phyloP scores from a whole-genome alignment of 2,888 invertebrate species.

The Acholoe squamosa region DNA sequence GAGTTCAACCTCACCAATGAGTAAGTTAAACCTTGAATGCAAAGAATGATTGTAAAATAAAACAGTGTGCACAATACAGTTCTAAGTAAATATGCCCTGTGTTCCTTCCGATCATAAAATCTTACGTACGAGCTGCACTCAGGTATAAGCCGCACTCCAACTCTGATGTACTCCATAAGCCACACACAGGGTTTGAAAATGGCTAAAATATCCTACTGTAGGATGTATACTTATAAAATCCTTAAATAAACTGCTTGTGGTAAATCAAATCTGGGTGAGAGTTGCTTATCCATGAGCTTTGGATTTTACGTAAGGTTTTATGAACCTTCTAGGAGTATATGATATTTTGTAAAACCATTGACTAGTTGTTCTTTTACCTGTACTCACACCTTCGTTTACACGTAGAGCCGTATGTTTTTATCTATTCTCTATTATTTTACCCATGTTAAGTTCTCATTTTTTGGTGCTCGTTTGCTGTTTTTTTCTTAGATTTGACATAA shows the following conservation, averaged over 20 bases:
- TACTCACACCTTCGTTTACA: not conserved
- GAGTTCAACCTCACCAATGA: slow-evolving; percentile 84
- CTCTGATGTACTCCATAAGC: too few species aligned
- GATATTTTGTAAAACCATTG: not conserved
- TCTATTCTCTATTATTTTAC: not conserved
- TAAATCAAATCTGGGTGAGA: too few species aligned
- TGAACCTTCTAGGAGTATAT: too few species aligned
- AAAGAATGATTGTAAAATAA: not conserved
- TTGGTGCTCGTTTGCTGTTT: not conserved
- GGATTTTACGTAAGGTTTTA: too few species aligned
- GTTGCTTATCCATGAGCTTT: too few species aligned
- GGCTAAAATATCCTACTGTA: too few species aligned
- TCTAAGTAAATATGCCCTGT: not conserved
- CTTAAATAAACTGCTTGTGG: too few species aligned
- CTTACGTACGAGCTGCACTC: too few species aligned
- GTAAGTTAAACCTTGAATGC: slow-evolving; percentile 76
- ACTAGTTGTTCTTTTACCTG: not conserved
- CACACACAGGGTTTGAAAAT: too few species aligned
- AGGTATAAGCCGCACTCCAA: too few species aligned
- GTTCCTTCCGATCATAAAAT: not conserved
- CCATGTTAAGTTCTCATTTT: not conserved
- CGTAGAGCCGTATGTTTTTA: not conserved
- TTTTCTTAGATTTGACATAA: too few species aligned
- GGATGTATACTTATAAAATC: too few species aligned
- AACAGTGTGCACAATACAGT: not conserved